Evolutionary conservation across 2,888 invertebrate genomes (phyloP).

Genomic region (Eupithecia vulgata): DNA sequence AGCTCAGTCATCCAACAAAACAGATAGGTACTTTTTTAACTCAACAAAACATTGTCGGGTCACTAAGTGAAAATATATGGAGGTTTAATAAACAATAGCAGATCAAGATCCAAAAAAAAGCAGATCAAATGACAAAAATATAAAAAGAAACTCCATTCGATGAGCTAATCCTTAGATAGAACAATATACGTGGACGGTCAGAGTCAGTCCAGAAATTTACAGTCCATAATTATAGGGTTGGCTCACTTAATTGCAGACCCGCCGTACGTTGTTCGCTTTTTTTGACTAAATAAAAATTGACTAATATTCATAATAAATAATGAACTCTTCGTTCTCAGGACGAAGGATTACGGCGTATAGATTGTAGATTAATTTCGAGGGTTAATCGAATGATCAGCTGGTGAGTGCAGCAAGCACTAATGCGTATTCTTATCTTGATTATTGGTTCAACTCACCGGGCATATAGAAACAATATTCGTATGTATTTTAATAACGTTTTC

Average conservation of each 20-base stretch:
- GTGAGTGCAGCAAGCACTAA: slow-evolving; percentile 33
- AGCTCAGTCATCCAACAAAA: neutral
- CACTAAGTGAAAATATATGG: neutral
- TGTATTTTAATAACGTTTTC: neutral
- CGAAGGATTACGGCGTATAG: slow-evolving; percentile 72
- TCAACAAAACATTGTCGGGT: neutral
- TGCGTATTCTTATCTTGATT: slow-evolving; percentile 2
- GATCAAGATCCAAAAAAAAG: neutral
- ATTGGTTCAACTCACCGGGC: neutral
- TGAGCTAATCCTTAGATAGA: slow-evolving; percentile 79
- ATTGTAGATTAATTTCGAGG: slow-evolving; percentile 73
- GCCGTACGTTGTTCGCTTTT: slow-evolving; percentile 73
- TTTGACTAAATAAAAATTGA: slow-evolving; percentile 84
- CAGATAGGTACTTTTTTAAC: neutral
- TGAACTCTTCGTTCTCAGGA: slow-evolving; percentile 79
- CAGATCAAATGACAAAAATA: slow-evolving; percentile 40
- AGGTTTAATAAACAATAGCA: neutral
- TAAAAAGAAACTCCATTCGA: slow-evolving; percentile 42
- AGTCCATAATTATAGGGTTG: slow-evolving; percentile 94
- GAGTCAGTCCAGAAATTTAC: slow-evolving; percentile 91
- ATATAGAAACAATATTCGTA: neutral
- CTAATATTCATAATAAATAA: slow-evolving; percentile 85
- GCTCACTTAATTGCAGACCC: slow-evolving; percentile 90
- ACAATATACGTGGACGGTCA: slow-evolving; percentile 74
- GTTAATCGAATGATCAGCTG: slow-evolving; percentile 61